These are phyloP conservation scores for Hipparchia semele DNA, from an alignment of 2,888 invertebrate species.

Conservation along the genomic window DNA sequence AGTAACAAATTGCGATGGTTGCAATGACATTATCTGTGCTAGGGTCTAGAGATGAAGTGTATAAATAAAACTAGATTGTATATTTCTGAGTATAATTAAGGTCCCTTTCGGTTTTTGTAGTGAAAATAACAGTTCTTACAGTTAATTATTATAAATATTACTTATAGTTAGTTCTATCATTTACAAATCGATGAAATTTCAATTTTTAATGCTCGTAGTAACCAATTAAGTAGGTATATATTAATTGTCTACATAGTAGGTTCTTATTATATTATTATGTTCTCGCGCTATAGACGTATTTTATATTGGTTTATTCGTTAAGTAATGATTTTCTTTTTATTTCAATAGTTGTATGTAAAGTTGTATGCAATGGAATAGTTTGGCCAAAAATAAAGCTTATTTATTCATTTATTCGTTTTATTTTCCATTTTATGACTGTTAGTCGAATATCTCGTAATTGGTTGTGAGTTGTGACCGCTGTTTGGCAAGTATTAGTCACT, in stretches of 20 bases:
- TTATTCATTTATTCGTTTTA: constrained; percentile 60
- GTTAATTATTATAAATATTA: background rate
- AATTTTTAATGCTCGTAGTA: constrained; percentile 35
- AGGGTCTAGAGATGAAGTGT: background rate
- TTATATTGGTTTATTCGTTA: constrained; percentile 54
- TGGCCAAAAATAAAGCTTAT: constrained; percentile 83
- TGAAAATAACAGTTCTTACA: background rate
- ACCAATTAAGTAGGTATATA: constrained; percentile 22
- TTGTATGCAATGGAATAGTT: constrained; percentile 78
- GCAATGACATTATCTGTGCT: too few relatives aligned
- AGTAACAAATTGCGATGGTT: too few relatives aligned
- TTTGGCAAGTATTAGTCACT: too few relatives aligned
- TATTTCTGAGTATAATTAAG: constrained; percentile 2
- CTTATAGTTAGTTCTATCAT: constrained; percentile 11
- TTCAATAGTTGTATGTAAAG: constrained; percentile 62
- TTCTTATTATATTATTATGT: constrained; percentile 16
- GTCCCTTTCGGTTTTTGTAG: constrained; percentile 8
- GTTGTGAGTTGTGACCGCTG: constrained; percentile 45
- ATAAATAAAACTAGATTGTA: background rate
- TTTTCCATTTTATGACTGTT: constrained; percentile 1
- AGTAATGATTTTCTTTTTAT: constrained; percentile 52
- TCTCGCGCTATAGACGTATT: constrained; percentile 49
- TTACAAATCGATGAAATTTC: constrained; percentile 5
- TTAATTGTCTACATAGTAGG: constrained; percentile 22
- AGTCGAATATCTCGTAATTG: too few relatives aligned